Evolutionary conservation across 2,888 invertebrate genomes (phyloP).

Genomic region (Diaprepes abbreviatus): DNA sequence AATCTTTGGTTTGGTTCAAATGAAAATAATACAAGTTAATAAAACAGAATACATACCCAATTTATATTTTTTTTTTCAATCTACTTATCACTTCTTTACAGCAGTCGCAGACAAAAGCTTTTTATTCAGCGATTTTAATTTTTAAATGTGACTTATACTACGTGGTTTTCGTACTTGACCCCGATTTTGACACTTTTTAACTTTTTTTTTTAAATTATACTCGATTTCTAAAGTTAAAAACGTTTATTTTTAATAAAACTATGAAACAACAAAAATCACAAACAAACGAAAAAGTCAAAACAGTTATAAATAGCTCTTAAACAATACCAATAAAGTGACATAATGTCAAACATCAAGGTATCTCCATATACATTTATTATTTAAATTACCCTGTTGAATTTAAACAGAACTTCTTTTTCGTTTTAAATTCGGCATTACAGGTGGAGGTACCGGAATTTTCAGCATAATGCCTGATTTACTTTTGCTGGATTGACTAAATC

Average conservation of each 20-base stretch:
- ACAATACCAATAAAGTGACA: not conserved
- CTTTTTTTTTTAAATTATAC: no score
- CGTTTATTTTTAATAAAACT: slow-evolving; percentile 7
- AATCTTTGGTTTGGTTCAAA: no score
- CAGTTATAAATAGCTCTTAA: slow-evolving; percentile 5
- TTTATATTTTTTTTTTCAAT: no score
- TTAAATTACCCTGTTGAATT: not conserved
- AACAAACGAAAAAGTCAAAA: slow-evolving; percentile 5
- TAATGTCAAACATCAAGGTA: not conserved
- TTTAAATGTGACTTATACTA: no score
- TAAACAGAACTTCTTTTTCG: slow-evolving; percentile 49
- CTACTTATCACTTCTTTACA: no score
- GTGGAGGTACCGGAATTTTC: slow-evolving; percentile 60
- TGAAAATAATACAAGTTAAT: no score
- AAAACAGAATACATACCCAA: no score
- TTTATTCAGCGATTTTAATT: no score
- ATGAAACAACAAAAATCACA: slow-evolving; percentile 6
- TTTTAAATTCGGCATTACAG: slow-evolving; percentile 52
- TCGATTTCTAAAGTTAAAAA: slow-evolving; percentile 1
- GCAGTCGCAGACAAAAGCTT: no score
- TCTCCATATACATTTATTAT: no score
- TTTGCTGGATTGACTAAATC: slow-evolving; percentile 56
- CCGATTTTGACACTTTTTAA: no score
- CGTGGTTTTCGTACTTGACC: no score
- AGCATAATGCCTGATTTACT: slow-evolving; percentile 58